phyloP scores from a whole-genome alignment of 2,797 vertebrate species.

The Balearica regulorum region DNA sequence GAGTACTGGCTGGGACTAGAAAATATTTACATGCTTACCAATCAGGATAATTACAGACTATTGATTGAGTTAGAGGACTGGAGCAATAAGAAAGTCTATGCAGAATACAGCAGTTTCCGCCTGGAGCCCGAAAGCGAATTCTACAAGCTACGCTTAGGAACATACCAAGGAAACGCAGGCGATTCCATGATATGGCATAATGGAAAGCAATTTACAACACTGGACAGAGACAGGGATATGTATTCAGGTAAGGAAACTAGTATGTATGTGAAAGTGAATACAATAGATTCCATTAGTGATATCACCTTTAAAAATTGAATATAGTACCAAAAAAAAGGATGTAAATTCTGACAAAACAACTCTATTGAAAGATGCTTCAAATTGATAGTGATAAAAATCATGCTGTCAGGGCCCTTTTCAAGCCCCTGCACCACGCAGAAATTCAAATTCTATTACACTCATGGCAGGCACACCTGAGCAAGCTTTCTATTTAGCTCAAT shows the following conservation, averaged over 20 bases:
- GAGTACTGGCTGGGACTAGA: constrained; percentile 97
- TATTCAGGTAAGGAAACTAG: constrained; percentile 83
- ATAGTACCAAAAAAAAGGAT: fast-evolving
- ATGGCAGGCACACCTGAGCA: background rate
- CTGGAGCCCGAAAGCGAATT: constrained; percentile 91
- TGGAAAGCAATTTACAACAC: constrained; percentile 95
- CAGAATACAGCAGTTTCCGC: constrained; percentile 95
- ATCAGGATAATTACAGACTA: constrained; percentile 93
- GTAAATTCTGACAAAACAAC: background rate
- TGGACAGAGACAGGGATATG: constrained; percentile 92
- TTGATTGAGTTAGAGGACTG: constrained; percentile 97
- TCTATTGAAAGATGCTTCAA: background rate
- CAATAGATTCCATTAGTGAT: background rate
- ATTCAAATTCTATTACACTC: background rate
- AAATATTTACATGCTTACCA: constrained; percentile 91
- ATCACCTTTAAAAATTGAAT: background rate
- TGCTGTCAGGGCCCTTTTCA: fast-evolving
- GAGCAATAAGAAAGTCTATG: constrained; percentile 96
- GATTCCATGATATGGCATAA: constrained; percentile 96
- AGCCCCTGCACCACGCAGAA: background rate
- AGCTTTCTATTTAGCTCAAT: background rate
- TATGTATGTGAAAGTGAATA: fast-evolving
- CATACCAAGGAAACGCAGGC: constrained; percentile 96
- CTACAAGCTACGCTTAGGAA: constrained; percentile 89
- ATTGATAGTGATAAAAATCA: fast-evolving